These are phyloP conservation scores for Onychostoma macrolepis DNA, from an alignment of 2,113 vertebrate species.

Conservation along the genomic window DNA sequence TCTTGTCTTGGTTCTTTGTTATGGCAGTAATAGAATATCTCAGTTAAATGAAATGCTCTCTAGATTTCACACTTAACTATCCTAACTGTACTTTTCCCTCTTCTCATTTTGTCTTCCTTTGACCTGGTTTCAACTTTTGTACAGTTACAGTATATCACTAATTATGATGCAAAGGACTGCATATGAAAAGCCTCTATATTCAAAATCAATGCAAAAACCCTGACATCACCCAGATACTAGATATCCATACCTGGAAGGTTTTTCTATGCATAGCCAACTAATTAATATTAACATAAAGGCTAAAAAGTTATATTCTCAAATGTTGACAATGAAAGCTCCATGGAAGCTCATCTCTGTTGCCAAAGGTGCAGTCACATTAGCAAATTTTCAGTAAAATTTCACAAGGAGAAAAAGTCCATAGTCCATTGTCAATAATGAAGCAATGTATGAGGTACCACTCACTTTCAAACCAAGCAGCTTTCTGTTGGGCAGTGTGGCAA, in stretches of 20 bases:
- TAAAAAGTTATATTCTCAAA: not conserved
- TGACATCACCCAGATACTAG: not conserved
- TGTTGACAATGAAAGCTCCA: not conserved
- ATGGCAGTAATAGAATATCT: constrained; percentile 41
- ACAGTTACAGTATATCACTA: not conserved
- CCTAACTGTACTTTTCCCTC: constrained; percentile 17
- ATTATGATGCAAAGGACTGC: not conserved
- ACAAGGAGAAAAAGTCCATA: not conserved
- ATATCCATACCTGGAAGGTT: not conserved
- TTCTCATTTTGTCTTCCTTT: constrained; percentile 6
- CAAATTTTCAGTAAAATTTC: not conserved
- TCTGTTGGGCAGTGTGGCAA: not conserved
- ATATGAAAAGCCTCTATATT: not conserved
- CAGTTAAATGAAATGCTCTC: constrained; percentile 42
- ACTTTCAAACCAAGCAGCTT: not conserved
- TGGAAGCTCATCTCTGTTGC: not conserved
- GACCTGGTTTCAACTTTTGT: constrained; percentile 33
- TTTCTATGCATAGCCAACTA: not conserved
- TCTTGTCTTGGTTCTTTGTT: constrained; percentile 41
- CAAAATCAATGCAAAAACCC: not conserved
- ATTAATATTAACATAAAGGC: not conserved
- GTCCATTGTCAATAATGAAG: not conserved
- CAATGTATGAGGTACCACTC: not conserved
- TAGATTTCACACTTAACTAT: constrained; percentile 44
- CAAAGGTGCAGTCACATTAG: not conserved